A percentile compares a stretch with the other conserved stretches of the same genome.
Evolutionary conservation across 2,888 invertebrate genomes (phyloP).

Genomic region (Spatulosminthurus flaviceps): DNA sequence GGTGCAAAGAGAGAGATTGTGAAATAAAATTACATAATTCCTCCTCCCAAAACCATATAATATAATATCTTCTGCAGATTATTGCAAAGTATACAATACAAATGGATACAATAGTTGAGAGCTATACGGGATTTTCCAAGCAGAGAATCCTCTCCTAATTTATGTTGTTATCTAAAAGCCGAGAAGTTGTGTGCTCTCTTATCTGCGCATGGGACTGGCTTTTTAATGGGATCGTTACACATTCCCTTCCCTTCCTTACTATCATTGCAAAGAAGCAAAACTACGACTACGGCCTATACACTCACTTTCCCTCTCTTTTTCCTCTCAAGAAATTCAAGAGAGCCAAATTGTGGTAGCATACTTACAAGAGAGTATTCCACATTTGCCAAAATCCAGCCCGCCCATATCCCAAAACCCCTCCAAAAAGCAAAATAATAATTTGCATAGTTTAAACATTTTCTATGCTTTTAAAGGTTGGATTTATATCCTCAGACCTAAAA

Average conservation of each 20-base stretch:
- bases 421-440: background rate
- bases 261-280: background rate
- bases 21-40: no score
- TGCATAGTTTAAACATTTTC: background rate
- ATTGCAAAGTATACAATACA: no score
- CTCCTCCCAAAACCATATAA: no score
- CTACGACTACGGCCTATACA: no score
- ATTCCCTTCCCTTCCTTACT: background rate
- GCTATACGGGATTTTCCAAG: no score
- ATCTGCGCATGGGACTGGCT: slow-evolving; percentile 9
- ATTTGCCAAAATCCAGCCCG: background rate
- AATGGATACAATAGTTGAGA: no score
- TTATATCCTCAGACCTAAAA: background rate
- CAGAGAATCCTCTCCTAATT: background rate
- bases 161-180: slow-evolving; percentile 18
- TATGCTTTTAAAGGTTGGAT: background rate
- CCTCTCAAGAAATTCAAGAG: background rate
- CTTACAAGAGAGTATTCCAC: no score
- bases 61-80: no score
- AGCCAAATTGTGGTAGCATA: no score
- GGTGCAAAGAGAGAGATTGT: no score
- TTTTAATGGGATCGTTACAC: background rate
- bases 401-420: background rate
- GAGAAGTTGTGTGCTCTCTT: slow-evolving; percentile 15
- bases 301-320: no score